phyloP scores from a whole-genome alignment of 2,888 invertebrate species.

The Microctonus hyperodae region DNA sequence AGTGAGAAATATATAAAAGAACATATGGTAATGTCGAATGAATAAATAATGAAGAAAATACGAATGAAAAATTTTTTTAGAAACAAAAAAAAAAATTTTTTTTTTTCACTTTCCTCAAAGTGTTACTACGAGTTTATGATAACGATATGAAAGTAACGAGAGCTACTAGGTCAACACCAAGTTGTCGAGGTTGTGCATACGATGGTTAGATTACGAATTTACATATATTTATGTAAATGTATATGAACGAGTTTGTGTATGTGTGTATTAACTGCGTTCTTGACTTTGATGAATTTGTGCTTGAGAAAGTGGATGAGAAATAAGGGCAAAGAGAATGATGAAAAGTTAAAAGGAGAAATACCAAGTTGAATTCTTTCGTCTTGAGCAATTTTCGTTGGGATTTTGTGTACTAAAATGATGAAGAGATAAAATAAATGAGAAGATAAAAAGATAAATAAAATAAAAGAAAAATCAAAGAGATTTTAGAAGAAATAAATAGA shows the following conservation, averaged over 20 bases:
- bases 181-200: background rate
- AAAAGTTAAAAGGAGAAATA: background rate
- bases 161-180: background rate
- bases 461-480: too few species aligned
- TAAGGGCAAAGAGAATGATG: background rate
- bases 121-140: too few species aligned
- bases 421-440: background rate
- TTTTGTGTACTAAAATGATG: constrained; percentile 6
- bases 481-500: background rate
- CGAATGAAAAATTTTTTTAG: too few species aligned
- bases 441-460: background rate
- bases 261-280: background rate
- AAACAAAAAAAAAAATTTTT: too few species aligned
- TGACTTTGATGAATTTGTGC: background rate
- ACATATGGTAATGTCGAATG: too few species aligned
- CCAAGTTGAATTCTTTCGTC: background rate
- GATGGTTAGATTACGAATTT: background rate
- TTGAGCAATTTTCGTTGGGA: background rate
- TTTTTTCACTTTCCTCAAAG: too few species aligned
- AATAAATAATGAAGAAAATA: too few species aligned
- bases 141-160: too few species aligned
- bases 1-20: too few species aligned
- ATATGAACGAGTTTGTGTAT: background rate
- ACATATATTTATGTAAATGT: background rate
- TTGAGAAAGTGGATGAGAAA: background rate